Evolutionary conservation across 2,888 invertebrate species (phyloP).

Genomic region (Bellardia bayeri): DNA sequence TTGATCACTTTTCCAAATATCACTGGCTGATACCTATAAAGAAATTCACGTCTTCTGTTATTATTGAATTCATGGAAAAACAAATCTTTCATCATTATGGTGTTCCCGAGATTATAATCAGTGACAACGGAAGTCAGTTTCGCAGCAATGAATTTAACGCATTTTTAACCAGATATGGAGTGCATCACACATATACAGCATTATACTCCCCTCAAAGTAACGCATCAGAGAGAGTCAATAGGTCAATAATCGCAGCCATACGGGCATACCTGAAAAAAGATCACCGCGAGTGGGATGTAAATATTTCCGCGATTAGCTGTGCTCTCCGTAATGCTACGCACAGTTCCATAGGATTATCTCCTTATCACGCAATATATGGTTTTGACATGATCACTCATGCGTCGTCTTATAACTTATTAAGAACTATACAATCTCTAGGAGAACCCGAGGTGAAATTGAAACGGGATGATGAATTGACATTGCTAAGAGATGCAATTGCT

Average conservation of each 20-base stretch:
- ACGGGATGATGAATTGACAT: background rate
- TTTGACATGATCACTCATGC: background rate
- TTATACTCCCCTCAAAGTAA: background rate
- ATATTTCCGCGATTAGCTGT: background rate
- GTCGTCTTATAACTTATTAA: background rate
- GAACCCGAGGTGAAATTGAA: background rate
- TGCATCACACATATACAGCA: background rate
- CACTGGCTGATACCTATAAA: too few relatives aligned
- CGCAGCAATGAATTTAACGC: too few relatives aligned
- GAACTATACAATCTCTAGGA: background rate
- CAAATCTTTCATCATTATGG: too few relatives aligned
- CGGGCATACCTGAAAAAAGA: background rate
- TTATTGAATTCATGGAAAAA: too few relatives aligned
- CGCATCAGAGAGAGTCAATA: background rate
- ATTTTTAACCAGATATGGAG: too few relatives aligned
- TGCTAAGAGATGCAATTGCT: background rate
- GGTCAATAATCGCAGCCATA: background rate
- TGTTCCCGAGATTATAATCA: too few relatives aligned
- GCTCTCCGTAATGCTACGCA: background rate
- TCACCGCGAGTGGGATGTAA: background rate
- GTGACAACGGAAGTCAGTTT: too few relatives aligned
- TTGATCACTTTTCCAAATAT: too few relatives aligned
- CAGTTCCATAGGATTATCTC: background rate
- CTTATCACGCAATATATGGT: background rate
- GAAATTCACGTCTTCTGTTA: too few relatives aligned